Evolutionary conservation across 2,113 vertebrate genomes (phyloP).

Genomic region (Syrrhaptes paradoxus): DNA sequence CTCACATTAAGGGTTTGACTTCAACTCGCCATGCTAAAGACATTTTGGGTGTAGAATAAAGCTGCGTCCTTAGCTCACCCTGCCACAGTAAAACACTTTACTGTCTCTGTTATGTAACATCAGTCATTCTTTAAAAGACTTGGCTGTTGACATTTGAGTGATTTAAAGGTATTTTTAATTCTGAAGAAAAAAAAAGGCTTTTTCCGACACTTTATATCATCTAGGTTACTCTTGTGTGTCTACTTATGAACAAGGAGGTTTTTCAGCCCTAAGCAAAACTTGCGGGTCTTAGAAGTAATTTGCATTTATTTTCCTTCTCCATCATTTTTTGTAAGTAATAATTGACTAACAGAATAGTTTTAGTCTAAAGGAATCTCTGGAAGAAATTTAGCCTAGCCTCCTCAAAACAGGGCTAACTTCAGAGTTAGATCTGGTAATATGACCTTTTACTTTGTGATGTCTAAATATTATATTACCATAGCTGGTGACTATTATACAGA

Average conservation of each 20-base stretch:
- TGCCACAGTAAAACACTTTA: not conserved
- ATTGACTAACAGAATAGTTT: not conserved
- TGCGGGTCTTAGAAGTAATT: not conserved
- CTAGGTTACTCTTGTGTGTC: not conserved
- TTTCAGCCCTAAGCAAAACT: not conserved
- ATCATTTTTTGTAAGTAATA: not conserved
- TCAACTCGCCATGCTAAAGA: not conserved
- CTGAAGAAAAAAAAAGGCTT: not conserved
- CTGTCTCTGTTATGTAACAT: not conserved
- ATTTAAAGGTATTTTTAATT: not conserved
- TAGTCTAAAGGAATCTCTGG: not conserved
- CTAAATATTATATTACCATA: not conserved
- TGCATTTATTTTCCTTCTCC: not conserved
- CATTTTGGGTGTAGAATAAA: not conserved
- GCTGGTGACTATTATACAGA: not conserved
- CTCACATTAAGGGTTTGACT: not conserved
- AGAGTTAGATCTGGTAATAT: not conserved
- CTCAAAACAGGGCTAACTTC: not conserved
- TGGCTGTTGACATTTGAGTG: not conserved
- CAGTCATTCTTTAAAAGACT: not conserved
- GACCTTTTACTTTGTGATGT: not conserved
- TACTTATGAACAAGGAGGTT: rapidly evolving
- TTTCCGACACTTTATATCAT: not conserved
- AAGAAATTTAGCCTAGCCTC: not conserved
- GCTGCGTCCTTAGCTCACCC: not conserved